Evolutionary conservation across 2,797 vertebrate species (phyloP).

Genomic region (Cottoperca gobio): DNA sequence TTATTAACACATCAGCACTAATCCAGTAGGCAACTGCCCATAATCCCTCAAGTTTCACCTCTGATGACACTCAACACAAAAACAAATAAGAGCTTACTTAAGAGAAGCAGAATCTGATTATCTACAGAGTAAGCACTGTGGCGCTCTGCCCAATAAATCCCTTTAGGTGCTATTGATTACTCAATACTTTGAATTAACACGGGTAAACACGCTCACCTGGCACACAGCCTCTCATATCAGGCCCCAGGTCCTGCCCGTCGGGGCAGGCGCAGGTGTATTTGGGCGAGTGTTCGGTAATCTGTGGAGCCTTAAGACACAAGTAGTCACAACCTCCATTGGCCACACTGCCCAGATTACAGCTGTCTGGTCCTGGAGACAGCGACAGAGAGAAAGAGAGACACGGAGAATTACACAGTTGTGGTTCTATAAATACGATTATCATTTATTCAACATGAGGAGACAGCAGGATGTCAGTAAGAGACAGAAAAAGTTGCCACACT

Average conservation of each 20-base stretch:
- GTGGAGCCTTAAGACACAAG: constrained; percentile 96
- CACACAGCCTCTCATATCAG: constrained; percentile 93
- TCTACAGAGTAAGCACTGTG: constrained; percentile 8
- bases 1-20: background rate
- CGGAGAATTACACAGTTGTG: constrained; percentile 24
- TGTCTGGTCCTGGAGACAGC: constrained; percentile 88
- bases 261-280: constrained; percentile 97
- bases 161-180: constrained; percentile 45
- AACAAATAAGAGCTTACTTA: background rate
- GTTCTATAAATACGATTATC: constrained; percentile 49
- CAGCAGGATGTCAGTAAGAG: constrained; percentile 2
- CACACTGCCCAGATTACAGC: constrained; percentile 91
- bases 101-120: constrained; percentile 32
- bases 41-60: background rate
- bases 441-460: constrained; percentile 28
- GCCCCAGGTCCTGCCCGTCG: constrained; percentile 92
- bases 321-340: constrained; percentile 96
- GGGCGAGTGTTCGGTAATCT: constrained; percentile 93
- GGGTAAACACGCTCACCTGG: constrained; percentile 81
- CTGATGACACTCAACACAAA: background rate
- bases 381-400: constrained; percentile 23
- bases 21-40: background rate
- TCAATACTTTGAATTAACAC: constrained; percentile 36
- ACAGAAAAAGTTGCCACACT: background rate
- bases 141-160: constrained; percentile 21